Percentiles rank a stretch among this genome's conserved stretches.
phyloP scores from a whole-genome alignment of 2,888 invertebrate genomes.

The Zhuqinia jingwanae region DNA sequence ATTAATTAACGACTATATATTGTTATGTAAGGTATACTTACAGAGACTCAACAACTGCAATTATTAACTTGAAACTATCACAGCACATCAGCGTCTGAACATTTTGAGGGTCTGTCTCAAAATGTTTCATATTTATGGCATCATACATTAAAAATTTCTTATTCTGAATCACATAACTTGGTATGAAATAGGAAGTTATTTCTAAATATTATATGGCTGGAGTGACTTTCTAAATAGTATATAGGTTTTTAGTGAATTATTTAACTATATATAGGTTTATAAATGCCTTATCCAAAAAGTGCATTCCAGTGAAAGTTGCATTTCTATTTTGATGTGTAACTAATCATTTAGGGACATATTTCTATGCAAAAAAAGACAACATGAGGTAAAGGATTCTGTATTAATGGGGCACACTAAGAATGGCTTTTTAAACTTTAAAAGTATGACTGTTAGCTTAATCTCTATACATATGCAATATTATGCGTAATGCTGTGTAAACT shows the following conservation, averaged over 20 bases:
- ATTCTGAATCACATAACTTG: no score
- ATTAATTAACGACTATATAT: neutral
- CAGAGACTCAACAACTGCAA: neutral
- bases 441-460: neutral
- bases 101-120: conserved; percentile 57
- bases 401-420: neutral
- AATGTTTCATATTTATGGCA: neutral
- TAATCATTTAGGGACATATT: neutral
- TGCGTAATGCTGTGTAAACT: conserved; percentile 68
- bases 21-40: conserved; percentile 2
- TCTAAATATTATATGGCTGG: no score
- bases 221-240: no score
- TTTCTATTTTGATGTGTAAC: no score
- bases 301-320: no score
- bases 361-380: neutral
- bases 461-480: no score
- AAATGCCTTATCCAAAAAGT: no score
- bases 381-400: neutral
- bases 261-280: no score
- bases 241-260: no score
- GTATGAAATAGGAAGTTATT: no score
- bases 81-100: conserved; percentile 37
- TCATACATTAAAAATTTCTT: no score
- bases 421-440: no score
- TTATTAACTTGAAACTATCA: conserved; percentile 3